A percentile compares a stretch with the other conserved stretches of the same genome.
These are phyloP conservation scores for Anthoscopus minutus DNA, from an alignment of 2,113 vertebrate species.

Conservation along the genomic window DNA sequence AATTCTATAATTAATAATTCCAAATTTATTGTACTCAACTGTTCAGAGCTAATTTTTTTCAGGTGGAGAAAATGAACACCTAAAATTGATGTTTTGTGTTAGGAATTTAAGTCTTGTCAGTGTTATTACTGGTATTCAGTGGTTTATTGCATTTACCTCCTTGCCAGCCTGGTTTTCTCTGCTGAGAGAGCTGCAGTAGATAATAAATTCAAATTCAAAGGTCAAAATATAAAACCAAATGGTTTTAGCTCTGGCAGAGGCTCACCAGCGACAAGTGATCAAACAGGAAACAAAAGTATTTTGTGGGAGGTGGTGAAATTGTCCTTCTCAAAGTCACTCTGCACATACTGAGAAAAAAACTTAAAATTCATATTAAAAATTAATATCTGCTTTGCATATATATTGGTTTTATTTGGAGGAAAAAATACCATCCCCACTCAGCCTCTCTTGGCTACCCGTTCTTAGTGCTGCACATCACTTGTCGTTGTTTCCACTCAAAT, in stretches of 20 bases:
- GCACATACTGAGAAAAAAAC: background rate
- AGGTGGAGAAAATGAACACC: background rate
- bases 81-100: fast-evolving
- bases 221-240: background rate
- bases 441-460: background rate
- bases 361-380: background rate
- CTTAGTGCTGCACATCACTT: background rate
- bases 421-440: background rate
- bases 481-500: background rate
- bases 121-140: background rate
- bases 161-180: background rate
- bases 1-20: background rate
- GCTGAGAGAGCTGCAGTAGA: background rate
- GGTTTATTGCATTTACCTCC: background rate
- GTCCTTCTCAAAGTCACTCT: background rate
- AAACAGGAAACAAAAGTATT: background rate
- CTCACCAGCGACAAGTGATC: background rate
- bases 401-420: background rate
- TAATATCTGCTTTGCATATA: background rate
- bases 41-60: background rate
- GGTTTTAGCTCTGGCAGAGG: background rate
- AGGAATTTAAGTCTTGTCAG: background rate
- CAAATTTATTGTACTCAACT: fast-evolving
- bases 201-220: background rate
- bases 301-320: background rate